A percentile compares a stretch with the other conserved stretches of the same genome.
Evolutionary conservation across 2,113 vertebrate genomes (phyloP).

Genomic region (Heterotilapia buettikoferi): DNA sequence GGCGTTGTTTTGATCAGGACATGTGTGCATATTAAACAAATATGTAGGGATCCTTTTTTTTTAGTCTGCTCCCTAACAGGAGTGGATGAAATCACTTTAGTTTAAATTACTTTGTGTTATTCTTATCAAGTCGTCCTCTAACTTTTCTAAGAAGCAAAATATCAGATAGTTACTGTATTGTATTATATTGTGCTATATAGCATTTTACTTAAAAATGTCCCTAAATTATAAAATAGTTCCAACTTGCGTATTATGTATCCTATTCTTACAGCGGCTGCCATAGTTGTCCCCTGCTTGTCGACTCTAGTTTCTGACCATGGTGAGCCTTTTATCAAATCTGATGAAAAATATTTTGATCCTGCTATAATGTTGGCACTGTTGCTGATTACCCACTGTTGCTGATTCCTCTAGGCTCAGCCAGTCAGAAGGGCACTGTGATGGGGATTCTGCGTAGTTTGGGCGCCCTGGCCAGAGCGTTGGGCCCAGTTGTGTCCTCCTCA

Average conservation of each 20-base stretch:
- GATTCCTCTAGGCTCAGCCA: conserved; percentile 72
- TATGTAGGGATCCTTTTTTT: background rate
- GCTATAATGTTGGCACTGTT: background rate
- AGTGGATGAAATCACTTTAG: background rate
- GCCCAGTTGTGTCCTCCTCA: conserved; percentile 82
- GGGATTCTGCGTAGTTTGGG: conserved; percentile 92
- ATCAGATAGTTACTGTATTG: background rate
- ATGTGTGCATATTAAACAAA: background rate
- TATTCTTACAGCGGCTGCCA: conserved; percentile 80
- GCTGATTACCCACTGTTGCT: background rate
- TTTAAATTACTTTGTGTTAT: background rate
- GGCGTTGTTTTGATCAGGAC: background rate
- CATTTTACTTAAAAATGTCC: background rate
- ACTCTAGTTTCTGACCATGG: conserved; percentile 86
- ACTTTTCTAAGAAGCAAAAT: background rate
- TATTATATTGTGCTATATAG: background rate
- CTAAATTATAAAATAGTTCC: background rate
- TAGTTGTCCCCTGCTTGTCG: conserved; percentile 91
- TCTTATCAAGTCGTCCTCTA: background rate
- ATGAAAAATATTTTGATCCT: background rate
- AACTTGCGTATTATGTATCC: background rate
- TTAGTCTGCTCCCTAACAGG: background rate
- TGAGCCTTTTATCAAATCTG: conserved; percentile 55
- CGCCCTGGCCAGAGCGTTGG: conserved; percentile 85
- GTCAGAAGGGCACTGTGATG: conserved; percentile 92